Percentiles rank a stretch among this genome's conserved stretches.
Evolutionary conservation across 1,140 invertebrate species (phyloP).

Genomic region (Calosoma granatense): DNA sequence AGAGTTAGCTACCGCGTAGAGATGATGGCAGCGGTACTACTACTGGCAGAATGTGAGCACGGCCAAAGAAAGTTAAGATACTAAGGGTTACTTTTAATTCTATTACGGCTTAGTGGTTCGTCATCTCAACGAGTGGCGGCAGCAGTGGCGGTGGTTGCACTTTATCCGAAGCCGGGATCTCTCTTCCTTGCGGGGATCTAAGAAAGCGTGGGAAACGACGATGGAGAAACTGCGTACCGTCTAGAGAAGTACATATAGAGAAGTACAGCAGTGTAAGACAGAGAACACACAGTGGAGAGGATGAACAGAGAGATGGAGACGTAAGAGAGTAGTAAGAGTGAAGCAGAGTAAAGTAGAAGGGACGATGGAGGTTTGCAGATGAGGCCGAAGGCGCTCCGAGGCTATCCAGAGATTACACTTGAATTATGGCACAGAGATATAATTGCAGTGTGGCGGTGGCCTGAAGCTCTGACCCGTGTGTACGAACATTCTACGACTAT

Average conservation of each 20-base stretch:
- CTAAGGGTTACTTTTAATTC: constrained; percentile 3
- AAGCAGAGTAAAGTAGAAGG: not conserved
- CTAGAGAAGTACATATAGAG: not conserved
- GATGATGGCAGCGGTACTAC: too few species aligned
- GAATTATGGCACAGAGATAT: constrained; percentile 29
- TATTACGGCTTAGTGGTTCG: constrained; percentile 6
- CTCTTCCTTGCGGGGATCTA: not conserved
- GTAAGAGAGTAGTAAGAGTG: not conserved
- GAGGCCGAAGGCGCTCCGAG: not conserved
- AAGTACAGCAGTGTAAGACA: constrained; percentile 2
- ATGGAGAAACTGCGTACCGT: not conserved
- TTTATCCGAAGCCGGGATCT: not conserved
- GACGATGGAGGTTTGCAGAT: not conserved
- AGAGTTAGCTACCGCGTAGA: not conserved
- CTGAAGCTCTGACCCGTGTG: not conserved
- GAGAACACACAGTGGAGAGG: not conserved
- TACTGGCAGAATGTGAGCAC: not conserved
- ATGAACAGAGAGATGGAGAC: not conserved
- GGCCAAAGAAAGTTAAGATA: not conserved
- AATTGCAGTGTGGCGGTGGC: constrained; percentile 20
- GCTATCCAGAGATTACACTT: constrained; percentile 24
- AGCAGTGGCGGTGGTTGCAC: not conserved
- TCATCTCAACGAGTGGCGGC: not conserved
- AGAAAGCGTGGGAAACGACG: not conserved
- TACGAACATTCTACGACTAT: too few species aligned